Conservation (phyloP, 2,888 invertebrate genomes). For the Drosophila monieri region DNA sequence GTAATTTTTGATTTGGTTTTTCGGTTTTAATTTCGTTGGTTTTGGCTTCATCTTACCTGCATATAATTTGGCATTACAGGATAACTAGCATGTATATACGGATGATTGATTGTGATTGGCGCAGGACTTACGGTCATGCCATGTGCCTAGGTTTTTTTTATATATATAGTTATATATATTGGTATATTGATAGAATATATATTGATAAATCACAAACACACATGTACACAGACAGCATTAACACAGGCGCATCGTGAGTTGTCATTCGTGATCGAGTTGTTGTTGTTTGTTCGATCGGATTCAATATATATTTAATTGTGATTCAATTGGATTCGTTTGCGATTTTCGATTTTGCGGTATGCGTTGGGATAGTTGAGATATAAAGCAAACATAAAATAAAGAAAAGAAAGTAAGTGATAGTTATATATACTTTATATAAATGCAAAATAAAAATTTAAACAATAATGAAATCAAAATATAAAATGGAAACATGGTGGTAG, state of each 20-base stretch:
- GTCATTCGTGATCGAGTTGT: slow-evolving; percentile 34
- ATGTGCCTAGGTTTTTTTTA: slow-evolving; percentile 82
- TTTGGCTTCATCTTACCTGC: slow-evolving; percentile 82
- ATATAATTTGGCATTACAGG: slow-evolving; percentile 85
- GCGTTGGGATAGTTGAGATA: slow-evolving; percentile 71
- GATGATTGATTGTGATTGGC: slow-evolving; percentile 85
- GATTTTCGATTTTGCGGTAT: slow-evolving; percentile 55
- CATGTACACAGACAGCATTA: slow-evolving; percentile 51
- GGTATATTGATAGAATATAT: slow-evolving; percentile 47
- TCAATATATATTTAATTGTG: slow-evolving; percentile 51
- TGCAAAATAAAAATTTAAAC: slow-evolving; percentile 34
- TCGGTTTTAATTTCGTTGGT: slow-evolving; percentile 33
- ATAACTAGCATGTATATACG: slow-evolving; percentile 85
- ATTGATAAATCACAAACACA: slow-evolving; percentile 61
- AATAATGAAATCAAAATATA: slow-evolving; percentile 32
- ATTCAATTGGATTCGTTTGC: slow-evolving; percentile 48
- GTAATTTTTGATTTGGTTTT: slow-evolving; percentile 25
- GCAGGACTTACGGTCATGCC: slow-evolving; percentile 85
- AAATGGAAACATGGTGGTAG: slow-evolving; percentile 24
- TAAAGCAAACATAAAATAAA: slow-evolving; percentile 78
- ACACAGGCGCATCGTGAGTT: slow-evolving; percentile 66
- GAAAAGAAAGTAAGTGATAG: slow-evolving; percentile 73
- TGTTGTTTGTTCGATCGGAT: slow-evolving; percentile 39
- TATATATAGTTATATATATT: slow-evolving; percentile 44
- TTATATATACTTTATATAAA: slow-evolving; percentile 54